These are phyloP conservation scores for Chanos chanos DNA, from an alignment of 2,797 vertebrate species.

Conservation along the genomic window DNA sequence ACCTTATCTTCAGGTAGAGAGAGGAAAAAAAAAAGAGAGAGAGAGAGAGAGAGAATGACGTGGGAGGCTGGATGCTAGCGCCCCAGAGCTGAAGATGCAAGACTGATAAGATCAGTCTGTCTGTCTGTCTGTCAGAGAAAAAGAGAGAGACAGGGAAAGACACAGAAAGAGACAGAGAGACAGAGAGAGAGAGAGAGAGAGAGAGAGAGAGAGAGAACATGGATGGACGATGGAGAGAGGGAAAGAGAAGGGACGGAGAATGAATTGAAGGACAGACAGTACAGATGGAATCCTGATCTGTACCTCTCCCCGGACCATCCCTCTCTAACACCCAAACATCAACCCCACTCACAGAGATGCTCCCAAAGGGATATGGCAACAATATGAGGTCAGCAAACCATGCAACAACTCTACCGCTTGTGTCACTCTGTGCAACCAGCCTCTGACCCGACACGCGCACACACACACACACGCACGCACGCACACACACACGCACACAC, in stretches of 20 bases:
- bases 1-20: conserved; percentile 94
- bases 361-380: conserved; percentile 27
- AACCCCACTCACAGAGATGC: conserved; percentile 12
- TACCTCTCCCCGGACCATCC: too few species aligned
- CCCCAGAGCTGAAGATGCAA: conserved; percentile 79
- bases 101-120: conserved; percentile 81
- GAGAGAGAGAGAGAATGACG: conserved; percentile 42
- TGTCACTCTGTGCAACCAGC: not conserved
- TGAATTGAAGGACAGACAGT: conserved; percentile 42
- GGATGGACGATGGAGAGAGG: conserved; percentile 16
- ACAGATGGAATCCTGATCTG: too few species aligned
- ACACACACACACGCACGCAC: too few species aligned
- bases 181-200: conserved; percentile 40
- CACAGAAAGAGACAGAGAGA: conserved; percentile 56
- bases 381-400: conserved; percentile 16
- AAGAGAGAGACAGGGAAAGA: conserved; percentile 60
- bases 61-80: conserved; percentile 69
- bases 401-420: not conserved
- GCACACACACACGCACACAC: too few species aligned
- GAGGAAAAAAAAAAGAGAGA: conserved; percentile 60
- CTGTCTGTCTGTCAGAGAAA: conserved; percentile 66
- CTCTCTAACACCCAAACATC: conserved; percentile 6
- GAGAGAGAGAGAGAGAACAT: conserved; percentile 29
- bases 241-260: conserved; percentile 33
- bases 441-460: not conserved